Conservation (phyloP, 2,888 invertebrate genomes). For the Nephrocerus scutellatus region DNA sequence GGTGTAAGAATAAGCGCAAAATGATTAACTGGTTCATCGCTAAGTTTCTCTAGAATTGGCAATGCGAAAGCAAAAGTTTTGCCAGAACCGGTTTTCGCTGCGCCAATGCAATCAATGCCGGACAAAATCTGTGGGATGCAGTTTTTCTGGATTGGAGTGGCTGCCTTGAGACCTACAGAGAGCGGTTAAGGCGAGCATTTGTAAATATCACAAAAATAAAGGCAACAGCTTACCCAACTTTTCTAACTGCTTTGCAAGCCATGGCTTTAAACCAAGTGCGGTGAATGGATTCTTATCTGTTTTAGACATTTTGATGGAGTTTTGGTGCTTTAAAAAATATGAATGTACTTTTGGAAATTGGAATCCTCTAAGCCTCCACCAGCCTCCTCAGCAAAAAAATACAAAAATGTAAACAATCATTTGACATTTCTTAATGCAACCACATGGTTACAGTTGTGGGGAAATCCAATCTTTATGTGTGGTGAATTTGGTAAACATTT, state of each 20-base stretch:
- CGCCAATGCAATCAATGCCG: constrained; percentile 87
- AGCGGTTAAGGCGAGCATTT: background rate
- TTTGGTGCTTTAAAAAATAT: too few relatives aligned
- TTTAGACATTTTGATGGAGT: constrained; percentile 36
- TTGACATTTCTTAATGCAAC: too few relatives aligned
- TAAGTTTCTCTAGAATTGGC: constrained; percentile 84
- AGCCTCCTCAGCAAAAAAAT: too few relatives aligned
- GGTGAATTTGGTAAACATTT: too few relatives aligned
- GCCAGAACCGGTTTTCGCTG: constrained; percentile 96
- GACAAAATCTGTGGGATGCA: constrained; percentile 71
- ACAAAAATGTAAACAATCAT: too few relatives aligned
- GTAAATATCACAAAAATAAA: constrained; percentile 13
- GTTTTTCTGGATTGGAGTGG: constrained; percentile 74
- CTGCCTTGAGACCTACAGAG: constrained; percentile 62
- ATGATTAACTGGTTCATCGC: constrained; percentile 93
- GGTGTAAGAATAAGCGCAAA: constrained; percentile 92
- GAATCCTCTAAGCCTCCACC: too few relatives aligned
- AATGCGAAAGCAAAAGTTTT: constrained; percentile 97
- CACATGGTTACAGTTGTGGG: too few relatives aligned
- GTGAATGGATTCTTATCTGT: constrained; percentile 50
- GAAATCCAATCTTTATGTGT: too few relatives aligned
- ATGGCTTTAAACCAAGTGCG: constrained; percentile 60
- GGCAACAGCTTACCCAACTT: constrained; percentile 54
- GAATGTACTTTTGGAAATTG: too few relatives aligned
- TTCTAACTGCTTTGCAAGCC: constrained; percentile 66